Percentiles rank a stretch among this genome's conserved stretches.
phyloP scores from a whole-genome alignment of 92 coral and sea anemone species.

The Zoanthus gigantus region DNA sequence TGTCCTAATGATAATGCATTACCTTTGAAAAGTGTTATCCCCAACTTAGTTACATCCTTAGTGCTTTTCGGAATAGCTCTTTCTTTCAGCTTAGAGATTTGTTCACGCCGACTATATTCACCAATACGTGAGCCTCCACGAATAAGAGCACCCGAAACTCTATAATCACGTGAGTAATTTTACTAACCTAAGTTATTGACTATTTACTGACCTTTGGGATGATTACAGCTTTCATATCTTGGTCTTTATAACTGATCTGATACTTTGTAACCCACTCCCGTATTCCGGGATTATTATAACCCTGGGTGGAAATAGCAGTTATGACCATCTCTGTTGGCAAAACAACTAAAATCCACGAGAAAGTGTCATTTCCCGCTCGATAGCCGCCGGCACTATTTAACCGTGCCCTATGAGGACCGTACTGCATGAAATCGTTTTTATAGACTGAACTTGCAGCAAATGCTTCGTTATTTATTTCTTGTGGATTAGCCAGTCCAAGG shows the following conservation, averaged over 20 bases:
- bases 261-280: conserved; percentile 29
- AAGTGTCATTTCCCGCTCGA: background rate
- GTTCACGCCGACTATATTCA: no score
- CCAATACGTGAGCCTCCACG: no score
- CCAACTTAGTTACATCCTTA: no score
- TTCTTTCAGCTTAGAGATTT: no score
- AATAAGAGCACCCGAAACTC: no score
- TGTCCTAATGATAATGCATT: no score
- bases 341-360: conserved; percentile 8
- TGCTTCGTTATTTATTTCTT: background rate
- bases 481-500: conserved; percentile 35
- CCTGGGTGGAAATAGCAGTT: conserved; percentile 30
- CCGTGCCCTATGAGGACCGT: conserved; percentile 38
- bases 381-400: conserved; percentile 14
- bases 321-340: conserved; percentile 14
- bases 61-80: no score
- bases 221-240: background rate
- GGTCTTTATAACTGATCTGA: conserved; percentile 21
- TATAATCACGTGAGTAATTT: no score
- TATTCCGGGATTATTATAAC: background rate
- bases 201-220: conserved; percentile 28
- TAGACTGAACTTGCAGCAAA: conserved; percentile 31
- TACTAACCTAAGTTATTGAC: background rate
- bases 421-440: background rate
- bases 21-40: no score